These are phyloP conservation scores for Euspilapteryx auroguttella DNA, from an alignment of 2,888 invertebrate genomes.

Conservation along the genomic window DNA sequence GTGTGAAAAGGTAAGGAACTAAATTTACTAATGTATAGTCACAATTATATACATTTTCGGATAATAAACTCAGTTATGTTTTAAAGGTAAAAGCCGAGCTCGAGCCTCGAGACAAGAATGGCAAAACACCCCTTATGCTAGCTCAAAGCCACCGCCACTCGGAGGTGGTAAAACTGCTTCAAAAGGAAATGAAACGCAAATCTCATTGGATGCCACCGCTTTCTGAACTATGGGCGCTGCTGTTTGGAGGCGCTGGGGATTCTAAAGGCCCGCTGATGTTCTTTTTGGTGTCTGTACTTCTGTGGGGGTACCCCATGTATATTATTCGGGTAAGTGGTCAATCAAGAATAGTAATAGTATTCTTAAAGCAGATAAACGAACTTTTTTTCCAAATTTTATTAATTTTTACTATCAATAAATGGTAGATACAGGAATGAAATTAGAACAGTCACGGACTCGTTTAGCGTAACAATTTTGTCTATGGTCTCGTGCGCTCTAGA, in stretches of 20 bases:
- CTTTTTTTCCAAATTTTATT: no score
- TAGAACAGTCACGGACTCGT: no score
- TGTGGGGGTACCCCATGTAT: conserved; percentile 96
- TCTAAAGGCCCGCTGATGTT: conserved; percentile 86
- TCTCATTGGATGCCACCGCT: conserved; percentile 87
- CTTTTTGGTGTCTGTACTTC: conserved; percentile 80
- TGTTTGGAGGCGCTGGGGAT: conserved; percentile 90
- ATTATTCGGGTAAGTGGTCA: conserved; percentile 71
- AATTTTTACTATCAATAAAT: no score
- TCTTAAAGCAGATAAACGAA: no score
- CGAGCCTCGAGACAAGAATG: conserved; percentile 87
- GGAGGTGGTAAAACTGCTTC: conserved; percentile 80
- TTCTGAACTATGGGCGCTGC: conserved; percentile 84
- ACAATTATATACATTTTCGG: neutral
- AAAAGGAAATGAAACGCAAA: conserved; percentile 78
- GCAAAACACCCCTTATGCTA: conserved; percentile 87
- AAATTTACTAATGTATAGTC: neutral
- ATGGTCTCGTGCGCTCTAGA: no score
- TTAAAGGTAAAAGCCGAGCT: conserved; percentile 87
- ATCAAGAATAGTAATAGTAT: no score
- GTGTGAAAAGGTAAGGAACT: conserved; percentile 75
- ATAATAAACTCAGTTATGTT: no score
- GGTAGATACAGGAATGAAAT: no score
- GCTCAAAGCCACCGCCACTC: conserved; percentile 87
- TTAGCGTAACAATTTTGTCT: no score